Conservation (phyloP, 2,797 vertebrate species). For the Xiphorhynchus erythropygius region DNA sequence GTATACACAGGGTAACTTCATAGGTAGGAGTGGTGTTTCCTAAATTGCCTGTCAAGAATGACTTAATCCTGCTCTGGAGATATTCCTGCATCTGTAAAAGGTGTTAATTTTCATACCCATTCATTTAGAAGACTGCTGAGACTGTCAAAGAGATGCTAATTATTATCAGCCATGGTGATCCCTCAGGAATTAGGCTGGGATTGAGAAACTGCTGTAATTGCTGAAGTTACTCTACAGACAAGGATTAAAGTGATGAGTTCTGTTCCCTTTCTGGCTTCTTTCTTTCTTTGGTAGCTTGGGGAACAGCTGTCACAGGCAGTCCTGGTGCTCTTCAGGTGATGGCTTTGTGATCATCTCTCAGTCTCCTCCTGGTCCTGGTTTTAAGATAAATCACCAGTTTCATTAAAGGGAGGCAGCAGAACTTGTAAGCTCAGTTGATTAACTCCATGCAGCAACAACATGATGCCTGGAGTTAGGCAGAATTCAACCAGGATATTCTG, state of each 20-base stretch:
- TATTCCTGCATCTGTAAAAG: neutral
- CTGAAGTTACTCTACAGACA: neutral
- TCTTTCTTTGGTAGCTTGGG: neutral
- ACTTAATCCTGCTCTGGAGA: constrained; percentile 24
- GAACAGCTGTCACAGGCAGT: neutral
- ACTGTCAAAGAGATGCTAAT: constrained; percentile 34
- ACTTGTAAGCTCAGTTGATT: neutral
- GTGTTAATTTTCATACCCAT: neutral
- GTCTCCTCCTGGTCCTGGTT: neutral
- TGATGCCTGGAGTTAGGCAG: neutral
- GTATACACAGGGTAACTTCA: neutral
- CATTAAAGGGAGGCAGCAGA: neutral
- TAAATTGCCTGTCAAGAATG: neutral
- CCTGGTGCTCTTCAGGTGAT: neutral
- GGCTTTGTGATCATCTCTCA: neutral
- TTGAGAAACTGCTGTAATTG: neutral
- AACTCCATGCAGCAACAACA: fast-evolving
- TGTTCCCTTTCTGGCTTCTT: neutral
- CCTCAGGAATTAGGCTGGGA: neutral
- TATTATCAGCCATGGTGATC: neutral
- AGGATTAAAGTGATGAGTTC: constrained; percentile 12
- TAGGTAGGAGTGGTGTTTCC: neutral
- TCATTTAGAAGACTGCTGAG: constrained; percentile 6
- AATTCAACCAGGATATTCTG: neutral
- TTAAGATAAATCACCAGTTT: neutral